These are phyloP conservation scores for Leistus spinibarbis DNA, from an alignment of 2,888 invertebrate species.

Conservation along the genomic window DNA sequence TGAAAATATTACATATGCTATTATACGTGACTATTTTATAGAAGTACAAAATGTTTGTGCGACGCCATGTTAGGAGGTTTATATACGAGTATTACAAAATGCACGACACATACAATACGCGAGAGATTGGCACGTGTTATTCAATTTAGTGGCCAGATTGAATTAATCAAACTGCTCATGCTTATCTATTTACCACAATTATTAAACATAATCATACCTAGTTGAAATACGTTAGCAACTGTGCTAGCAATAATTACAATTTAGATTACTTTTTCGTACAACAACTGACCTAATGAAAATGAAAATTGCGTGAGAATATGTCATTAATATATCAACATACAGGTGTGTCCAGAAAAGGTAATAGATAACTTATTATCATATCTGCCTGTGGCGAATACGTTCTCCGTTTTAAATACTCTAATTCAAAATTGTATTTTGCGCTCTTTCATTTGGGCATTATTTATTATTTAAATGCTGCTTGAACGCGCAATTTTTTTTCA, in stretches of 20 bases:
- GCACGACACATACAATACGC: not conserved
- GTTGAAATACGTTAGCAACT: not conserved
- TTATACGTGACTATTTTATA: no score
- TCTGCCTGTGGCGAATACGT: not conserved
- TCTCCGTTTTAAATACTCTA: no score
- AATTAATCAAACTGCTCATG: conserved; percentile 8
- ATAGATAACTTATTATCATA: not conserved
- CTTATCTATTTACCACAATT: conserved; percentile 18
- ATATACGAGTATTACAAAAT: not conserved
- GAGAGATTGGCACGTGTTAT: not conserved
- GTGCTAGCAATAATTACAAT: not conserved
- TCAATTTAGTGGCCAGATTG: not conserved
- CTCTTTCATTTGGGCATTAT: no score
- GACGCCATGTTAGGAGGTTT: not conserved
- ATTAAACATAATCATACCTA: not conserved
- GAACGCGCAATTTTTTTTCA: no score
- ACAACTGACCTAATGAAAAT: not conserved
- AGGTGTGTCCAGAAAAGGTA: not conserved
- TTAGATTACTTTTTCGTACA: not conserved
- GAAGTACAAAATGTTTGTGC: no score
- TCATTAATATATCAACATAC: no score
- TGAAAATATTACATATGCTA: no score
- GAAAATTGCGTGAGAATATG: no score
- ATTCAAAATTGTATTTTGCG: no score
- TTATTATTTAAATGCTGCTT: no score